Conservation (phyloP, 2,888 invertebrate genomes). For the Drosophila demipolita region DNA sequence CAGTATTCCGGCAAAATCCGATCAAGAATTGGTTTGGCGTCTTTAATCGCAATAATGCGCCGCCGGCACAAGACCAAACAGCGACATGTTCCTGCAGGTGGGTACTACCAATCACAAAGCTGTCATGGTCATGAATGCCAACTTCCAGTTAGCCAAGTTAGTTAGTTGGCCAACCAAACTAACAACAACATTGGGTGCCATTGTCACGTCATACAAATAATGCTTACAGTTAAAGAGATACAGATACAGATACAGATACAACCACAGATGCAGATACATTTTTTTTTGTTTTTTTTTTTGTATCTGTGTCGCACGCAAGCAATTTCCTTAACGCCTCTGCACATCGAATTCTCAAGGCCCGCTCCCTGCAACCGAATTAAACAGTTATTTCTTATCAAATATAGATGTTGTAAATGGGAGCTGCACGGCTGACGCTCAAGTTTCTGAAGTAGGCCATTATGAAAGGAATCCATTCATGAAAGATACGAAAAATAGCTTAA, state of each 20-base stretch:
- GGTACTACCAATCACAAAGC: conserved; percentile 43
- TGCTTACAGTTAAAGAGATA: conserved; percentile 62
- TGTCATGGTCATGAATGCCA: conserved; percentile 68
- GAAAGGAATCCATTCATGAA: neutral
- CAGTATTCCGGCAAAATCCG: conserved; percentile 78
- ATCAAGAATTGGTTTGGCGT: conserved; percentile 87
- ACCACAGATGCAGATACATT: conserved; percentile 2
- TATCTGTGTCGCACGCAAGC: conserved; percentile 26
- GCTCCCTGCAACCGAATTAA: conserved; percentile 15
- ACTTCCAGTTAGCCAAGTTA: conserved; percentile 69
- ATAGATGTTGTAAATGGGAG: conserved; percentile 18
- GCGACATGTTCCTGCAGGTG: conserved; percentile 83
- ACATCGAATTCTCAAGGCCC: conserved; percentile 7
- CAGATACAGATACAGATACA: conserved; percentile 58
- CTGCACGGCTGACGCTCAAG: neutral
- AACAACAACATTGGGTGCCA: conserved; percentile 49
- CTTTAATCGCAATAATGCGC: conserved; percentile 87
- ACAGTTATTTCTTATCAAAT: conserved; percentile 20
- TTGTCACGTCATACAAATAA: conserved; percentile 70
- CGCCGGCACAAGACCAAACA: conserved; percentile 85
- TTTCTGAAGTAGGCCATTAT: conserved; percentile 8
- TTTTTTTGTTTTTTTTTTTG: neutral
- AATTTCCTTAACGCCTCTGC: conserved; percentile 28
- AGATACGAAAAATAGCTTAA: neutral
- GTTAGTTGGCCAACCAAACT: conserved; percentile 19